Evolutionary conservation across 2,113 vertebrate genomes (phyloP), one percentile per base, ranked within the genome.

Genomic region (Tretioscincus oriximinensis): DNA sequence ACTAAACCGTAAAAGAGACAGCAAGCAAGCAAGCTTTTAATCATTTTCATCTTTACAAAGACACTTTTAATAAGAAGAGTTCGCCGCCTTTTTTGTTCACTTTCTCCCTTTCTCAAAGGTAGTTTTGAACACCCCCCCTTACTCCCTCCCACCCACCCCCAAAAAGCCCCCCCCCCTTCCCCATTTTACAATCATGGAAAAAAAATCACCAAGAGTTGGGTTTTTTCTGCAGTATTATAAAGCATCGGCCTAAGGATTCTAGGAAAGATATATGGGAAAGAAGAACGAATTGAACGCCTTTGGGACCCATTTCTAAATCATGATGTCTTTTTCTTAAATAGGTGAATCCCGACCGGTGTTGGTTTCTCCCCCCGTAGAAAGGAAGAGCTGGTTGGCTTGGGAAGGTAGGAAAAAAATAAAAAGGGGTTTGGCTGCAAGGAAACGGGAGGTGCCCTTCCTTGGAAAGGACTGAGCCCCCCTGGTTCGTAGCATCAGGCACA

Each of bases 21-120:
- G 80, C 80, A 82, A 84, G 63, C 51, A 82, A 84, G 63, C 51
- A 76, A 91, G 77, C 84, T 93, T 41, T 95, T 82, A 65, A 89
- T 92, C 89, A 89, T 92, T 16, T 58, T 81, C 78, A 85, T 88
- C 95, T 94, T 89, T 91, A 93, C 84, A 89, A 91, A 94, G 92
- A 93, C 90, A 92, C 64, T 29, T 63, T 28, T 81, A 68, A 68
- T 61, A 79, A 70, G 89, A 41, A 84, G 89, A 92, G 87, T 92
- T 86, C 91, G 88, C 79, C 86, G 84, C 85, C 90, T 88, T 89
- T 88, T 89, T 85, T 88, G 90, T 8, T 12, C 16, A 90, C 90
- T 91, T 41, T 75, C 45, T 87, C 47, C 66, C 85, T 83, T 90
- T 81, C 76, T 82, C 76, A 69, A 84, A 90, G 29, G 92, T 84